These are phyloP conservation scores for Pampusana beccarii DNA, from an alignment of 2,113 vertebrate species.

Conservation along the genomic window DNA sequence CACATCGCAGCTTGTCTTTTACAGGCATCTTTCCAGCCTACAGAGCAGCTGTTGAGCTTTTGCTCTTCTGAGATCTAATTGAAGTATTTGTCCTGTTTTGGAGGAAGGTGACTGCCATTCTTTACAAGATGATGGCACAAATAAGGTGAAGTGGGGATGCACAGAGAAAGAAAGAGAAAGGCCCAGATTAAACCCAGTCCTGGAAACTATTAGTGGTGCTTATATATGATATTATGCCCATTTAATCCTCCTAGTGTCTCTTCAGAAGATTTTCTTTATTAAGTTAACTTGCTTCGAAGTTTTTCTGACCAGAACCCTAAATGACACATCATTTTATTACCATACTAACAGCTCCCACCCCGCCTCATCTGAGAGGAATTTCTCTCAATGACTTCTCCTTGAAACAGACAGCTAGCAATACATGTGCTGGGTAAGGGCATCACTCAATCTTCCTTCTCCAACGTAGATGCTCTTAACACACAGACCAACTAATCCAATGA, in stretches of 20 bases:
- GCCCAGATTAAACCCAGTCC: fast-evolving
- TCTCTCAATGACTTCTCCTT: not conserved
- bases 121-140: not conserved
- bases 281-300: not conserved
- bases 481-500: not conserved
- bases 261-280: not conserved
- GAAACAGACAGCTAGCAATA: not conserved
- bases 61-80: not conserved
- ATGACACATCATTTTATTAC: not conserved
- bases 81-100: not conserved
- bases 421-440: not conserved
- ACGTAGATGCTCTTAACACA: not conserved
- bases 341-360: not conserved
- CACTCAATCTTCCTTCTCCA: not conserved
- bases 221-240: fast-evolving
- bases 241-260: not conserved
- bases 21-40: not conserved
- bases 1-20: not conserved
- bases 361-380: not conserved
- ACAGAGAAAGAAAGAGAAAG: not conserved
- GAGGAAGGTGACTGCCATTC: not conserved
- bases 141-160: not conserved
- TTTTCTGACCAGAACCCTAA: not conserved
- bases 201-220: not conserved
- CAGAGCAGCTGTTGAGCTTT: constrained; percentile 6